These are phyloP conservation scores for Hesperia comma DNA, from an alignment of 2,888 invertebrate genomes.

Conservation along the genomic window DNA sequence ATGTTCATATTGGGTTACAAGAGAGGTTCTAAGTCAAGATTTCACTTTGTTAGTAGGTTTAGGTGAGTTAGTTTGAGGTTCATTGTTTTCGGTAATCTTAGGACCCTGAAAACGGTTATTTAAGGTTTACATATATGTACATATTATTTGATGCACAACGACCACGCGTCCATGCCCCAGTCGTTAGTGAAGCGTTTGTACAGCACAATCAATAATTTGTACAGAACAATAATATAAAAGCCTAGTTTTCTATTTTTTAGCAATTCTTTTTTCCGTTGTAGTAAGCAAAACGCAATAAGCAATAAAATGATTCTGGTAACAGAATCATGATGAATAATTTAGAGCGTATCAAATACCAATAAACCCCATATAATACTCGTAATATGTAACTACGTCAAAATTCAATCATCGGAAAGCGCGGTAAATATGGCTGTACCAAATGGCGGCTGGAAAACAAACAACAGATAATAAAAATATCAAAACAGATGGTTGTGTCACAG, in stretches of 20 bases:
- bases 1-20: conserved; percentile 16
- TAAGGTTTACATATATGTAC: too few species aligned
- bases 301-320: conserved; percentile 13
- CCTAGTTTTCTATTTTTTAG: background rate
- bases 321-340: conserved; percentile 13
- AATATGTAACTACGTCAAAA: conserved; percentile 24
- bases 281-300: background rate
- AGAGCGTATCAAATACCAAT: conserved; percentile 8
- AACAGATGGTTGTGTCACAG: conserved; percentile 43
- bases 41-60: background rate
- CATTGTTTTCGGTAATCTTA: background rate
- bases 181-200: too few species aligned
- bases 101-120: background rate
- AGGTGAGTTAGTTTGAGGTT: background rate
- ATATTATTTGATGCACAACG: too few species aligned
- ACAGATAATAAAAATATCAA: conserved; percentile 46
- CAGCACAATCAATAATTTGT: too few species aligned
- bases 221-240: too few species aligned
- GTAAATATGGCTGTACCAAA: conserved; percentile 40
- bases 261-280: background rate
- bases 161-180: too few species aligned
- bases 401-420: conserved; percentile 39
- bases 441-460: conserved; percentile 44
- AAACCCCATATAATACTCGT: background rate
- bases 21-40: conserved; percentile 14